Percentiles rank a stretch among this genome's conserved stretches.
These are phyloP conservation scores for Catharus fuscescens DNA, from an alignment of 2,113 vertebrate genomes.

Conservation along the genomic window DNA sequence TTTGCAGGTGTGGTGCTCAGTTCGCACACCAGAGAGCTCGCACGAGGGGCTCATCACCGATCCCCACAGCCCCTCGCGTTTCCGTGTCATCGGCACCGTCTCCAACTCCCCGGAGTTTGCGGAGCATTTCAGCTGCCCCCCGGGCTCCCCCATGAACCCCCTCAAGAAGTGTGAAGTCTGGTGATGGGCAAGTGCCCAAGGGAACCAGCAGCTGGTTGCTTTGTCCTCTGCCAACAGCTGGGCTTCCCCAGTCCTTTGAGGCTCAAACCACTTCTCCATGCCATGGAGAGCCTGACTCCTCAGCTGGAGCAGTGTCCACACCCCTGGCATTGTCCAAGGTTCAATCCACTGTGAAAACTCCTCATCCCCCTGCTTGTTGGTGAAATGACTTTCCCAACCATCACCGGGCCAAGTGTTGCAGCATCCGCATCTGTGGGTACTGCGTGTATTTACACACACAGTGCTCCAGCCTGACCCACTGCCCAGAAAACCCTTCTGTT, in stretches of 20 bases:
- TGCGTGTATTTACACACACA: not conserved
- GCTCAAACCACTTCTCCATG: not conserved
- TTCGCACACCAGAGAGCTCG: slow-evolving; percentile 91
- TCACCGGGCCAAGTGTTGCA: fast-evolving
- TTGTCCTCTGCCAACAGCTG: not conserved
- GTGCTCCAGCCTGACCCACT: not conserved
- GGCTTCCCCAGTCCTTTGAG: not conserved
- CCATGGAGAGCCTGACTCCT: not conserved
- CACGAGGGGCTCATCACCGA: slow-evolving; percentile 95
- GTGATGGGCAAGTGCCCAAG: slow-evolving; percentile 69
- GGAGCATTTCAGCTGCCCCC: slow-evolving; percentile 86
- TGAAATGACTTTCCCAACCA: not conserved
- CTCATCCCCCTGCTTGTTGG: not conserved
- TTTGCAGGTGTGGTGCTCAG: slow-evolving; percentile 92
- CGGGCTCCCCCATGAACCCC: slow-evolving; percentile 90
- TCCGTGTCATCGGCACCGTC: slow-evolving; percentile 91
- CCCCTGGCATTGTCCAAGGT: not conserved
- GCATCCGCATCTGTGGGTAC: fast-evolving
- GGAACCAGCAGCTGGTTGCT: not conserved
- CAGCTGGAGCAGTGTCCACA: fast-evolving
- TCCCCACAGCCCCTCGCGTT: slow-evolving; percentile 93
- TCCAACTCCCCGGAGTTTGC: slow-evolving; percentile 93
- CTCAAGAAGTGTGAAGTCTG: slow-evolving; percentile 92
- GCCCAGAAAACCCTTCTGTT: not conserved
- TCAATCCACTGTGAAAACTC: slow-evolving; percentile 63